Conservation (phyloP, 2,113 vertebrate genomes). For the Ifrita kowaldi region DNA sequence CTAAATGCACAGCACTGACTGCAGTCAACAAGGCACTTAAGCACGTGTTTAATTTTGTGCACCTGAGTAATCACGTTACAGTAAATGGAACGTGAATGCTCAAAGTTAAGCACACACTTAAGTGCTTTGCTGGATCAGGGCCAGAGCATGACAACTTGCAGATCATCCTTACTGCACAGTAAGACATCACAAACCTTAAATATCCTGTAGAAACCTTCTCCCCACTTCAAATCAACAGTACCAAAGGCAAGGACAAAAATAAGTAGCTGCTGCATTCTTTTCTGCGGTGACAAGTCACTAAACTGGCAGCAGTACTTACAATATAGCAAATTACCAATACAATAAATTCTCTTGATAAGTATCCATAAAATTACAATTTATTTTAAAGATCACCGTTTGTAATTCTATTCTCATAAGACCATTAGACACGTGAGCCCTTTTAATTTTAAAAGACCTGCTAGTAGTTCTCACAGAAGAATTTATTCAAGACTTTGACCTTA, state of each 20-base stretch:
- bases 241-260: neutral
- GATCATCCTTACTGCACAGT: neutral
- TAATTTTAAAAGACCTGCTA: constrained; percentile 60
- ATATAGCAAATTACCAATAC: constrained; percentile 50
- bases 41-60: constrained; percentile 48
- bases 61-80: constrained; percentile 8
- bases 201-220: neutral
- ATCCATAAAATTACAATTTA: constrained; percentile 64
- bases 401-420: constrained; percentile 57
- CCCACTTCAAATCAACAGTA: neutral
- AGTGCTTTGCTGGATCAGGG: constrained; percentile 49
- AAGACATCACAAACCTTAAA: neutral
- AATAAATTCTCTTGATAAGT: constrained; percentile 58
- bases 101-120: constrained; percentile 51
- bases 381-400: constrained; percentile 61
- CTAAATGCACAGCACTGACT: neutral
- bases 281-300: constrained; percentile 18
- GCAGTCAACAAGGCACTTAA: constrained; percentile 40
- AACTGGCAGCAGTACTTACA: constrained; percentile 30
- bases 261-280: constrained; percentile 4
- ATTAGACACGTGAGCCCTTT: constrained; percentile 46
- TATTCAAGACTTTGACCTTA: constrained; percentile 64
- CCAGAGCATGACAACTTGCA: neutral
- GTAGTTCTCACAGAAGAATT: constrained; percentile 41
- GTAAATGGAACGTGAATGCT: constrained; percentile 1